Base-by-base conservation (phyloP, 2,113 vertebrate species). In the Sterna hirundo region DNA sequence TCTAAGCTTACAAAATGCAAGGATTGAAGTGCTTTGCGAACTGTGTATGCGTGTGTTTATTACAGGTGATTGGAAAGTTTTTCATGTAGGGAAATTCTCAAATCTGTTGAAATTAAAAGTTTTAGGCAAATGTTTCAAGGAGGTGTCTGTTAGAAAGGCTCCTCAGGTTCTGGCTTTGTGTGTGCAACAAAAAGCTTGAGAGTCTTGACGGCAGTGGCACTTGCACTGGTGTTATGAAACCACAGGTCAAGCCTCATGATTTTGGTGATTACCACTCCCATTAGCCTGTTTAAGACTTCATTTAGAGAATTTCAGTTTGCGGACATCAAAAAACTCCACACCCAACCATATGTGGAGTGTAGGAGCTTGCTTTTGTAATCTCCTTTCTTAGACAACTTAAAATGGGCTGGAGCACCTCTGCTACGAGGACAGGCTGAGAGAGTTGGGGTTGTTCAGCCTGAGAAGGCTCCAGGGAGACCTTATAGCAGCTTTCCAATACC, bases 161-260 rank as follows among this genome's bases (percentile, higher is more conserved):
- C 20, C 42, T 91, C n/a, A 26, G 40, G 17, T 72, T 77, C 46
- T 65, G 58, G 14, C 26, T 83, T 44, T 21, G 21, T 52, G 22
- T 29, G 13, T 69, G 40, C 68, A 87, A 57, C 32, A 49, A 58
- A 40, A 83, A 69, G 23, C 9, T 11, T 34, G 66, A 83, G 71
- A 55, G 30, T 36, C 62, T 29, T 61, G 30, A 9, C 15, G 54
- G 19, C 46, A n/a, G 27, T 9, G 11, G 13, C 0, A 0, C 15
- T 49, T 69, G 23, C 27, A 13, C 11, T 62, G 64, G 3, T 36
- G 38, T 66, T 32, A 29, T 14, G 51, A 78, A 42, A 46, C 22
- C 1, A 8, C 51, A 60, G 42, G 21, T 55, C 19, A 62, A 15
- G 6, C 46, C 32, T 81, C 2, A 1, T 30, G 42, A 51, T 69